Base-by-base conservation (phyloP, 2,797 vertebrate genomes). In the Gambusia yucatana region DNA sequence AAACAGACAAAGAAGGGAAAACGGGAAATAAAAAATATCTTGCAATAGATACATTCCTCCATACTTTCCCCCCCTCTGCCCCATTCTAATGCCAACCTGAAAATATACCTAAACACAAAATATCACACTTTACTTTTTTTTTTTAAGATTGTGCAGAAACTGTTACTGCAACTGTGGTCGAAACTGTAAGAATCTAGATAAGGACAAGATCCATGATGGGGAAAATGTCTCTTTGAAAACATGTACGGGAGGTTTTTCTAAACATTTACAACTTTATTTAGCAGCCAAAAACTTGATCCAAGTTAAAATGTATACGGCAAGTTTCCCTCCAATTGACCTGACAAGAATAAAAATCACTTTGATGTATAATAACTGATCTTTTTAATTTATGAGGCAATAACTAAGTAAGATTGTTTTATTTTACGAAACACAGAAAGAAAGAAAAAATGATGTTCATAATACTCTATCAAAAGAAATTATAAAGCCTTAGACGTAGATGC, bases 11-110 rank as follows among this genome's bases (percentile, higher is more conserved):
- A 36, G 28, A 61, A 2, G 16, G 6, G 14, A 17, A 63, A 33
- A 33, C 1, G 14, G 59, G 30, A 61, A 61, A 33, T 30, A 30
- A 61, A 55, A 4, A 30, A 61, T 33, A 2, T 30, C n/a, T 14
- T 28, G 57, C 57, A 16, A 61, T 33, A 33, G 28, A 61, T 14
- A 61, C 6, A 6, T 30, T 61, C 20, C 5, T 61, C 28, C 28
- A 61, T 61, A 16, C 20, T 55, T 9, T 8, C 2, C 43, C 2
- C 6, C 41, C 0, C 43, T 10, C 2, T 0, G 3, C 1, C 2
- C 43, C 11, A 11, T 13, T 13, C 10, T 44, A 46, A 13, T 46
- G 44, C 44, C 13, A 11, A 46, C 10, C 55, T 57, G 10, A 11
- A 57, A 57, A 28, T 33, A 28, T 14, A n/a, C 9, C 4, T 57